Evolutionary conservation across 2,113 vertebrate genomes (phyloP), one percentile per base, ranked within the genome.

Genomic region (Melospiza melodia): DNA sequence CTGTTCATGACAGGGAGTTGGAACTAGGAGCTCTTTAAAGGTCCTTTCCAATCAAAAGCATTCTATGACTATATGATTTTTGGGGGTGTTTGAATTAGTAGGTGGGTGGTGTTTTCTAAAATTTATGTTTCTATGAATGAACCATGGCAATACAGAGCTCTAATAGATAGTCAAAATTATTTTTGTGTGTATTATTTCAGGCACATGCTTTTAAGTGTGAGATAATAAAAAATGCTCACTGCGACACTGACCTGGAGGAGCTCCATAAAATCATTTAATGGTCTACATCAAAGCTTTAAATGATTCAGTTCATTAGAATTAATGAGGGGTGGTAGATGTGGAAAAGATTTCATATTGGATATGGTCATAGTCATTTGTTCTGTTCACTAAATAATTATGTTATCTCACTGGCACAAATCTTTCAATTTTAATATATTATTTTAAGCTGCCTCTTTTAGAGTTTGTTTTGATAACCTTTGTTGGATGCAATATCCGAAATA

Each of bases 221-320:
- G 30, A 86, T 71, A 67, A 87, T 54, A 87, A 71, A 85, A 93
- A 94, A 89, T 81, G 9, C 5, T 87, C 73, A 44, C 24, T 95
- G 76, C 1, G 52, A 93, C 30, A 66, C 11, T 89, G 62, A 93
- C 72, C 41, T 85, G 88, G 83, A 95, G 23, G 21, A 87, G 31
- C 27, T 78, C 92, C 59, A 95, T 54, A 94, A 96, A 96, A 97
- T 96, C 63, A 89, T 73, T 94, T 95, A 92, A 95, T 95, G 49
- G 43, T 93, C 62, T 88, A 79, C 54, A 95, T 87, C 58, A 90
- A n/a, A 81, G 41, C 23, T 95, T 87, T 74, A 92, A 94, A 95
- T 97, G 33, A 93, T 96, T 96, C 85, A 91, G 59, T 96, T 97
- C 75, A 96, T 96, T 97, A 94, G 14, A 92, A 72, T 95, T 96